Evolutionary conservation across 2,888 invertebrate species (phyloP), one percentile per base, ranked within the genome.

Genomic region (Drosophila nr. perissopoda): DNA sequence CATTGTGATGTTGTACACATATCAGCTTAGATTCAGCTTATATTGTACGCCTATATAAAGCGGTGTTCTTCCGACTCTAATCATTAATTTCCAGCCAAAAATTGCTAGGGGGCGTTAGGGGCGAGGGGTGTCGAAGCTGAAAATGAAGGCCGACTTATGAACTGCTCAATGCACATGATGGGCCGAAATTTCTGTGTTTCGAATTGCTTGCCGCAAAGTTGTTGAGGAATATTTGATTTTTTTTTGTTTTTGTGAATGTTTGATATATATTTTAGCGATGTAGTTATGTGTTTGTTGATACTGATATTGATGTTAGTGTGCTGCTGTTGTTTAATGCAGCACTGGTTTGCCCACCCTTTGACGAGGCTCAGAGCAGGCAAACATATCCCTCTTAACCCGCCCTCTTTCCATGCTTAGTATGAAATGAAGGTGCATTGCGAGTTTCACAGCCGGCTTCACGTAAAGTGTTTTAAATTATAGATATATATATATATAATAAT

Each of bases 311-410:
- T 82, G 62, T 52, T 49, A 49, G 31, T 71, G 68, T 63, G 52
- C 67, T 74, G 73, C 73, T 29, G 29, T 70, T 42, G 18, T 56
- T 68, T 65, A 71, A 42, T 72, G 77, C 83, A 75, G 58, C 66
- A 70, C 66, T 29, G 61, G 79, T 85, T 79, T 88, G 83, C 72
- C 86, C 67, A 63, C 80, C 70, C 79, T 65, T 57, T 25, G 27
- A 49, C 16, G 16, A 53, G 42, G n/a, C 60, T 49, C 60, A 65
- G 78, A 78, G 82, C 74, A 81, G 82, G 84, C 91, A 90, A 91
- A 85, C 83, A 79, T 83, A 90, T 85, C 90, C 91, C 92, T 90
- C 89, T 89, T 70, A 90, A 86, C 92, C 91, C 91, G 84, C 92
- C 92, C 92, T 89, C 89, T 89, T 91, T 84, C 91, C 92, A 91